Base-by-base conservation (phyloP, 2,113 vertebrate genomes). In the Pachyramphus minor region DNA sequence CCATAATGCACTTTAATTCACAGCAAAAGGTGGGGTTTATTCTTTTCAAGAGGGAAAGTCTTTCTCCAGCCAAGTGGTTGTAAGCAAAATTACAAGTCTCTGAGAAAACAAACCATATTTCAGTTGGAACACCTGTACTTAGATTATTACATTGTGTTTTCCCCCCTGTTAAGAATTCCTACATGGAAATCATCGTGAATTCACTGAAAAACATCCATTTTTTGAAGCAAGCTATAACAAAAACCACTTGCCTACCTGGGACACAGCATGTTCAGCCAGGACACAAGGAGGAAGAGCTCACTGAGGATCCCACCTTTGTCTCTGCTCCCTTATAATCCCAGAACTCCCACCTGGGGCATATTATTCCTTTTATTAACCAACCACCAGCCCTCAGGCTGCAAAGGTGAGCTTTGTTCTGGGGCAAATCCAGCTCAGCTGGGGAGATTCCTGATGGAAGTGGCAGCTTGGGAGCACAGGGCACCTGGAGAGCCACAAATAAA, bases 231-330 rank as follows among this genome's bases (percentile, higher is more conserved):
- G 5, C 6, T 2, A 1, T 0, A 71, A 7, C 2, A 81, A 3
- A 8, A 60, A 35, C 3, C 0, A 0, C 7, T 18, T 3, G 1
- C 80, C 78, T 79, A 91, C 73, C 81, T 33, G 1, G 25, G 21
- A 31, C 14, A 3, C 28, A 14, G 8, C 7, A 0, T 0, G 0
- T 3, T 0, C 3, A 17, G 7, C 2, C 5, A 25, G 14, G 1
- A 11, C 2, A 4, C 6, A 39, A 47, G 14, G 2, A 67, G 4
- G 1, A 28, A 30, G 1, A 14, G 1, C 28, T 19, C 35, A 5
- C 5, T 6, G 6, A 62, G 35, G 16, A 60, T 8, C 23, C 37
- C 28, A 2, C 8, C 37, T 39, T 28, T 28, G 7, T 20, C 6
- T 7, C 30, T 9, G 0, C 14, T n/a, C 39, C 58, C 1, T 12